Base-by-base conservation (phyloP, 2,113 vertebrate species). In the Triplophysa dalaica region DNA sequence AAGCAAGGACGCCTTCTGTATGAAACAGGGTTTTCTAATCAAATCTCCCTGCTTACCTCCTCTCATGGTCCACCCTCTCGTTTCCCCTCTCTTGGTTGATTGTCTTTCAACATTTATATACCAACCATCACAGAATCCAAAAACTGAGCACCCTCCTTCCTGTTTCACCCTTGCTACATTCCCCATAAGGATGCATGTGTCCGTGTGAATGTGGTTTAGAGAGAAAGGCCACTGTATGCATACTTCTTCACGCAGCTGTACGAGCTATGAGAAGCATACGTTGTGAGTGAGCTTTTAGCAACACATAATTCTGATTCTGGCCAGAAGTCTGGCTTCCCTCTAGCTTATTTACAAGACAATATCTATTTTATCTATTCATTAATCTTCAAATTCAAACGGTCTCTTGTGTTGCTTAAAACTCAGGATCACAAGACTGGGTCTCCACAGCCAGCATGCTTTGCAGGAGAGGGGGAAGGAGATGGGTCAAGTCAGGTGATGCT, bases 401-500 rank as follows among this genome's bases (percentile, higher is more conserved):
- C n/a, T 75, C 21, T 11, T 75, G 79, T 38, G 16, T 50, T 82
- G 69, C 77, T 83, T 56, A 66, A 80, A 80, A 77, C 70, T 79
- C 45, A 24, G 61, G 16, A 54, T 45, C 22, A 41, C 45, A 62
- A 43, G 48, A 33, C 48, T 54, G 52, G 78, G 43, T 76, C 22
- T 70, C 19, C n/a, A 80, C 10, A 38, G 70, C 48, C 66, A 64
- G 60, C 77, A 85, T 82, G 80, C 80, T 73, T 64, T 78, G 70
- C 75, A 79, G 79, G 58, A 75, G 56, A 78, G 83, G 70, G 70
- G 79, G 77, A 72, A 82, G 87, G 88, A 90, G 69, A 70, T 83
- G 84, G 87, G 86, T 85, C 87, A 84, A 87, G 83, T 88, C 87
- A 84, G 87, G 82, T 88, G 89, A 82, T 80, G 83, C 84, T 78